Base-by-base conservation (phyloP, 2,113 vertebrate genomes). In the Hemibagrus wyckioides region DNA sequence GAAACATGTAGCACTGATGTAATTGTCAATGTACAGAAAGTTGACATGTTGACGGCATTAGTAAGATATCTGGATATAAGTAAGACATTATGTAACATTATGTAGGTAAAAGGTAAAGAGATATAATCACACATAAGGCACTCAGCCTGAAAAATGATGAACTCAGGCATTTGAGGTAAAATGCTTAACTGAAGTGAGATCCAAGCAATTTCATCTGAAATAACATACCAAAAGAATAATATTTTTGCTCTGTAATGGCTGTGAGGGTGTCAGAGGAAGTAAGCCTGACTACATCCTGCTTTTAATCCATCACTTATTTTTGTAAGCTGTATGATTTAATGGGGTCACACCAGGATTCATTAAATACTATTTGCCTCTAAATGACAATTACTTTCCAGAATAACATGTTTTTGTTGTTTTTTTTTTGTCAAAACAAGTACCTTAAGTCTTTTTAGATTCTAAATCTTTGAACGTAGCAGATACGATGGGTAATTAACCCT, bases 401-500 rank as follows among this genome's bases (percentile, higher is more conserved):
- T 84, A 69, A 86, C 39, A 82, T 44, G 14, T 67, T 84, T 44
- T 7, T n/a, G n/a, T n/a, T n/a, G 3, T 48, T 48, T 48, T 48
- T 48, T 48, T 65, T 59, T 85, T 11, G 88, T 93, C 94, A 94
- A 95, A 95, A 93, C 92, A 91, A 80, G 21, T 86, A 52, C 25
- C 6, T 48, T 28, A 69, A n/a, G 90, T 92, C 93, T 95, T 93
- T n/a, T 90, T 90, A 92, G 88, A 92, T 89, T 91, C 93, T 89
- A 93, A 94, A 90, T 93, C 82, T 36, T 81, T 6, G 17, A 90
- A 92, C 93, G 94, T 94, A 84, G 76, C 79, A 81, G 36, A 93
- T 83, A 91, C 91, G 11, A 90, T 88, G 89, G 93, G 94, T 96
- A 96, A 97, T 96, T 96, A 97, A 97, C 95, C 94, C 93, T 94